Conservation (phyloP, 1,140 invertebrate species). For the Lineus longissimus region DNA sequence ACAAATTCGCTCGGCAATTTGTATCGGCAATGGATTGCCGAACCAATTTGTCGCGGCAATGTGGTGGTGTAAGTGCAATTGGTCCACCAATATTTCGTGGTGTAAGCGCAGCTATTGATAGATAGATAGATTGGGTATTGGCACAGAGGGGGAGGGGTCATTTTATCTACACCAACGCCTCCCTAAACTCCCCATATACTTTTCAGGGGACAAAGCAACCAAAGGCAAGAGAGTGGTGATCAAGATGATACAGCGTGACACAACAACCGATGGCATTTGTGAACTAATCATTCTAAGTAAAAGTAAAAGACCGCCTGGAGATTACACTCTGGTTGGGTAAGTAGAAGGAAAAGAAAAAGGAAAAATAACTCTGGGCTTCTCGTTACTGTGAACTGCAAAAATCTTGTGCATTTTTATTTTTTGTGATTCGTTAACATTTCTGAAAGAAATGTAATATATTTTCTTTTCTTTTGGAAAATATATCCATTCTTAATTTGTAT, state of each 20-base stretch:
- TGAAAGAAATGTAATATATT: too few species aligned
- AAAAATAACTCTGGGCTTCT: too few species aligned
- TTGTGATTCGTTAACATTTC: too few species aligned
- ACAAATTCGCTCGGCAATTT: too few species aligned
- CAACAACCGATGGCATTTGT: not conserved
- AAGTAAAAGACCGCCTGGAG: not conserved
- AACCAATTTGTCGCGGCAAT: too few species aligned
- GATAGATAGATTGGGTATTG: not conserved
- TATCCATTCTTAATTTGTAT: not conserved
- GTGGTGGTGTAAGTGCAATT: too few species aligned
- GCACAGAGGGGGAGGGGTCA: not conserved
- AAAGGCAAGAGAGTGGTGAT: not conserved
- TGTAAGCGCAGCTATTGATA: too few species aligned
- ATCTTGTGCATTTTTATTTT: too few species aligned
- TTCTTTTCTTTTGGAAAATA: too few species aligned
- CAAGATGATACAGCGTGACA: not conserved
- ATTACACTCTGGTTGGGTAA: not conserved
- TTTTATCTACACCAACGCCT: not conserved
- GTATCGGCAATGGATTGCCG: too few species aligned
- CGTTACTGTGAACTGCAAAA: too few species aligned
- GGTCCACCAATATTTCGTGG: too few species aligned
- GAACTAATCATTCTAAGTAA: slow-evolving; percentile 1
- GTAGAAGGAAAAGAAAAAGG: not conserved
- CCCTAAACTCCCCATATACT: not conserved
- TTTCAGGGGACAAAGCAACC: slow-evolving; percentile 1